Percentiles rank a stretch among this genome's conserved stretches.
Evolutionary conservation across 2,797 vertebrate species (phyloP).

Genomic region (Rhinogobio ventralis): DNA sequence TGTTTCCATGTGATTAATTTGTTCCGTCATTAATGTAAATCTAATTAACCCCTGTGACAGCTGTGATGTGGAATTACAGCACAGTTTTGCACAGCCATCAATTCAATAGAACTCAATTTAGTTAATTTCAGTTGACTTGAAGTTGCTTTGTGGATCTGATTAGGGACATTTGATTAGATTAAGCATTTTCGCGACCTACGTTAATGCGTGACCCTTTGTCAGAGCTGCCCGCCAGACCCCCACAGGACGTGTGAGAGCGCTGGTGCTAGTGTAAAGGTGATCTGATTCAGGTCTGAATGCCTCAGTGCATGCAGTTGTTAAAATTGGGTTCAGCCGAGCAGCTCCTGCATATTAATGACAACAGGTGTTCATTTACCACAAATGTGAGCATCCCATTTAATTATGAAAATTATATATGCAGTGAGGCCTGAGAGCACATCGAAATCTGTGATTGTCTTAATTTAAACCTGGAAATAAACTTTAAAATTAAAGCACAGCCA

Average conservation of each 20-base stretch:
- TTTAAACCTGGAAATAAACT: conserved; percentile 6
- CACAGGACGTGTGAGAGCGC: neutral
- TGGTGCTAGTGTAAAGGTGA: neutral
- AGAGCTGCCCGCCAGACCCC: conserved; percentile 5
- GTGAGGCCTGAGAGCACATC: neutral
- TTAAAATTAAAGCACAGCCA: neutral
- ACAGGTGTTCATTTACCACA: conserved; percentile 16
- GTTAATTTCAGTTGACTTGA: conserved; percentile 23
- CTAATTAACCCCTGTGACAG: conserved; percentile 12
- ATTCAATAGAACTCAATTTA: conserved; percentile 12
- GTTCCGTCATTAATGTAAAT: neutral
- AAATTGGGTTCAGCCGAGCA: neutral
- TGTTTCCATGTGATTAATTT: conserved; percentile 10
- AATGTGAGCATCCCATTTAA: conserved; percentile 9
- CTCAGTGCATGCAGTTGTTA: neutral
- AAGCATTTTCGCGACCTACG: neutral
- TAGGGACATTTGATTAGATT: conserved; percentile 33
- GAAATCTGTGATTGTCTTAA: neutral
- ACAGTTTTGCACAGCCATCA: conserved; percentile 1
- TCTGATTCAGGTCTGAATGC: conserved; percentile 8
- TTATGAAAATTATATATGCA: neutral
- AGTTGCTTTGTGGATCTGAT: conserved; percentile 45
- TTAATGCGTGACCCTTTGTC: conserved; percentile 33
- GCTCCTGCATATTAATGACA: conserved; percentile 14
- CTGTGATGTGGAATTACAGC: conserved; percentile 14